Evolutionary conservation across 2,888 invertebrate species (phyloP).

Genomic region (Chelonus formosanus): DNA sequence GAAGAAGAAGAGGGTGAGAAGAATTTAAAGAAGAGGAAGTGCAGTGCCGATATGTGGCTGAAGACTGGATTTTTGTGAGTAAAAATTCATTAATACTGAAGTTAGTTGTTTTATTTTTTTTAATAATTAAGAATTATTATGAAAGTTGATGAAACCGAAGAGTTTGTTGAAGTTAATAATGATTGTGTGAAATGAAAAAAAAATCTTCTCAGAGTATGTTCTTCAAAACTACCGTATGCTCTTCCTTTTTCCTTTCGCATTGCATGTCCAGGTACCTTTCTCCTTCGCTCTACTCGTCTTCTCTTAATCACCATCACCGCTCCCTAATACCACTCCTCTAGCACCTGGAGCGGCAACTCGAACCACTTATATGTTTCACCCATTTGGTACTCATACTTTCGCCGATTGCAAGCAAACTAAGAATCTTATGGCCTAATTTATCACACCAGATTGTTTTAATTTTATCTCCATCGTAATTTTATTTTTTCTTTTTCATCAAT

Average conservation of each 20-base stretch:
- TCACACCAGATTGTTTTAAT: slow-evolving; percentile 5
- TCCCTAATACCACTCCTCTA: slow-evolving; percentile 32
- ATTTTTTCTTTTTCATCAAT: too few relatives aligned
- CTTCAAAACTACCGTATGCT: slow-evolving; percentile 4
- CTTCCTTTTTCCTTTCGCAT: slow-evolving; percentile 14
- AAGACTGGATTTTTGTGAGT: slow-evolving; percentile 58
- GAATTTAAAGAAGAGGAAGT: slow-evolving; percentile 37
- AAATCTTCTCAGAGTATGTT: not conserved
- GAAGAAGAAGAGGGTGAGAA: slow-evolving; percentile 30
- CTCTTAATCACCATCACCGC: slow-evolving; percentile 24
- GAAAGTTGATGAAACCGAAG: not conserved
- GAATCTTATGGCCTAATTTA: slow-evolving; percentile 7
- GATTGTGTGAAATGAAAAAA: not conserved
- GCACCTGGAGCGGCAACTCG: slow-evolving; percentile 33
- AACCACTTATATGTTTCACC: slow-evolving; percentile 38
- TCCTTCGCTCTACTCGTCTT: slow-evolving; percentile 27
- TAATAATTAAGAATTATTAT: not conserved
- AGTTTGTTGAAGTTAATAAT: not conserved
- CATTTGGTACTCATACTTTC: slow-evolving; percentile 40
- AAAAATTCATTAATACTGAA: slow-evolving; percentile 34
- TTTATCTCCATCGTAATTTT: not conserved
- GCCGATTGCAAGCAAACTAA: slow-evolving; percentile 31
- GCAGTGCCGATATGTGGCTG: slow-evolving; percentile 59
- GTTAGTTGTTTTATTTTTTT: not conserved
- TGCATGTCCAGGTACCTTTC: slow-evolving; percentile 22